Base-by-base conservation (phyloP, 2,797 vertebrate species). In the Petrocephalus schoutedeni region DNA sequence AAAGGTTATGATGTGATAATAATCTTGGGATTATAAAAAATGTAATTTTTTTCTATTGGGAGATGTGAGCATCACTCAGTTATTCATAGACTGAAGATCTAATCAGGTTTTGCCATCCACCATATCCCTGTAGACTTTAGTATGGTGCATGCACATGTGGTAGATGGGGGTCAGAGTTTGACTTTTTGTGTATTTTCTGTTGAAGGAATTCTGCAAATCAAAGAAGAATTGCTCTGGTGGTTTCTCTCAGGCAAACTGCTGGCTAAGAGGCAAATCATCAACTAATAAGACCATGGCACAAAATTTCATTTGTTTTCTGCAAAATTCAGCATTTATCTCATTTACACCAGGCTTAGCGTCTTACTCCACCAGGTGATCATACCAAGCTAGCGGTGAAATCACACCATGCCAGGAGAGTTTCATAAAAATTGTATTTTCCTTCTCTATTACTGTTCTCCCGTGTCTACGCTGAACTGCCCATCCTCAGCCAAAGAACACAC, bases 31-130 rank as follows among this genome's bases (percentile, higher is more conserved):
- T 77, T 77, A 77, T 45, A 19, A 49, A 77, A 71, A 71, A 71
- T 36, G 28, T 12, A 71, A 4, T 2, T 71, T 71, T 71, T 71
- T 6, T 10, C 28, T 71, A 71, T 12, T 71, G 4, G 12, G 64
- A 71, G 28, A 71, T 71, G 64, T 36, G 64, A 71, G 32, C 64
- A 71, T 71, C 64, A 36, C 32, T 71, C 28, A 71, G 64, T 71
- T 71, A 71, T 71, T 71, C 64, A 71, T 71, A 28, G 64, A 71
- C 28, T 71, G 64, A 71, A 71, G 64, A 71, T 71, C 28, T 71
- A 71, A 71, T 71, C 64, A 36, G 64, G 64, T 71, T 71, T 28
- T 71, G 64, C 32, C 64, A 71, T 71, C 64, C 64, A 36, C 28
- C 10, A 71, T 45, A 45, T 45, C 32, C 71, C 45, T 6, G 71